Evolutionary conservation across 2,888 invertebrate species (phyloP).

Genomic region (Noctua fimbriata): DNA sequence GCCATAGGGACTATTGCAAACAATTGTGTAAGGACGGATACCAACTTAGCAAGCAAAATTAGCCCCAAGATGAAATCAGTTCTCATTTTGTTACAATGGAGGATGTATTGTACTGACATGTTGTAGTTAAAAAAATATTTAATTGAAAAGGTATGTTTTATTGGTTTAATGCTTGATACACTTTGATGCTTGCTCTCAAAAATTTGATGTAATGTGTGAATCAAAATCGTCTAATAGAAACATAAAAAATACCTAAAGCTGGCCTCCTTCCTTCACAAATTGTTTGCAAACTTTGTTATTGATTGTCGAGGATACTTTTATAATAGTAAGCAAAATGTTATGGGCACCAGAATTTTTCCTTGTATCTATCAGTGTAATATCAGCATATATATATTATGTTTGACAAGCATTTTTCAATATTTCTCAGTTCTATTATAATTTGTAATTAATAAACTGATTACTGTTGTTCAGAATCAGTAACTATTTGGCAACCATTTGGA

Average conservation of each 20-base stretch:
- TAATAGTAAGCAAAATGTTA: conserved; percentile 50
- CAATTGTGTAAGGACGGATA: conserved; percentile 91
- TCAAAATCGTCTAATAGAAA: conserved; percentile 76
- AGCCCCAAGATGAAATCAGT: conserved; percentile 78
- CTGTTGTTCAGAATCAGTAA: conserved; percentile 13
- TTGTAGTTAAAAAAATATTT: conserved; percentile 88
- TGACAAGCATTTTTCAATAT: conserved; percentile 37
- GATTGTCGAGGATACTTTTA: conserved; percentile 61
- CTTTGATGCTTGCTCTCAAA: conserved; percentile 86
- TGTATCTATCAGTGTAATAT: conserved; percentile 53
- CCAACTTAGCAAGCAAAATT: conserved; percentile 85
- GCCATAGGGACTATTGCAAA: conserved; percentile 85
- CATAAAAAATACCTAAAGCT: conserved; percentile 87
- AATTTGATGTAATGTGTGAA: conserved; percentile 78
- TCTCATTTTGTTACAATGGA: conserved; percentile 78
- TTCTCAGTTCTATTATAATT: conserved; percentile 37
- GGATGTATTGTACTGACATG: conserved; percentile 88
- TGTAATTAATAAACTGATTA: conserved; percentile 16
- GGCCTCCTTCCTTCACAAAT: conserved; percentile 96
- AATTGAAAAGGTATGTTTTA: conserved; percentile 89
- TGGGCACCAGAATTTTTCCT: conserved; percentile 35
- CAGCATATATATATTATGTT: conserved; percentile 34
- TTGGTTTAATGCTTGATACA: conserved; percentile 87
- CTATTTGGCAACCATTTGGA: conserved; percentile 31
- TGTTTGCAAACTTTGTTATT: conserved; percentile 93